Conservation (phyloP, 1,140 invertebrate species). For the Apolygus lucorum region DNA sequence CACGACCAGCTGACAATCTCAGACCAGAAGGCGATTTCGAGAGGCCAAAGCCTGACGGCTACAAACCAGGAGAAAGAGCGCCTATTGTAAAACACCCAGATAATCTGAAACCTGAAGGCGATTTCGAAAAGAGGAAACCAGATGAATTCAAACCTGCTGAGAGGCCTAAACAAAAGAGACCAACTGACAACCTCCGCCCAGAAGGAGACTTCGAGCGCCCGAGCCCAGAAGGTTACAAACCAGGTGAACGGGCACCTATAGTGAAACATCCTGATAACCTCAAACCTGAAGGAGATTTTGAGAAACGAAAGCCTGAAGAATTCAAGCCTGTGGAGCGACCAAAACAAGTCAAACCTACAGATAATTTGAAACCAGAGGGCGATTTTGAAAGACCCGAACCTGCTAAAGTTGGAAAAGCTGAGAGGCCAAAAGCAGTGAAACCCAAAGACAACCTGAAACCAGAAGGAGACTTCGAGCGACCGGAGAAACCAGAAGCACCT, state of each 20-base stretch:
- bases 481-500: constrained; percentile 16
- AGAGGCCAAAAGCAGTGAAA: constrained; percentile 40
- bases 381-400: constrained; percentile 43
- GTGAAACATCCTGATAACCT: constrained; percentile 43
- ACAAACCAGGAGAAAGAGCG: constrained; percentile 39
- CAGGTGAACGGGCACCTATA: constrained; percentile 38
- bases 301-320: constrained; percentile 42
- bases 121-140: constrained; percentile 40
- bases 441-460: constrained; percentile 42
- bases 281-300: constrained; percentile 45
- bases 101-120: constrained; percentile 50
- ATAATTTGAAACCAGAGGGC: constrained; percentile 55
- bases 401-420: constrained; percentile 37
- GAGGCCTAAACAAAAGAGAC: constrained; percentile 39
- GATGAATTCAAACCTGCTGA: constrained; percentile 38
- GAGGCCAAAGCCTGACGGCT: constrained; percentile 39
- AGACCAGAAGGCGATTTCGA: constrained; percentile 42
- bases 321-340: constrained; percentile 37
- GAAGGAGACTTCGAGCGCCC: constrained; percentile 41
- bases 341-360: constrained; percentile 36
- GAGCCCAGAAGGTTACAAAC: constrained; percentile 29
- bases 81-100: constrained; percentile 42
- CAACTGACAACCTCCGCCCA: constrained; percentile 42
- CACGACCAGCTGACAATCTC: constrained; percentile 43
- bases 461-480: constrained; percentile 46